Evolutionary conservation across 2,888 invertebrate genomes (phyloP).

Genomic region (Cremastobaeus sp.): DNA sequence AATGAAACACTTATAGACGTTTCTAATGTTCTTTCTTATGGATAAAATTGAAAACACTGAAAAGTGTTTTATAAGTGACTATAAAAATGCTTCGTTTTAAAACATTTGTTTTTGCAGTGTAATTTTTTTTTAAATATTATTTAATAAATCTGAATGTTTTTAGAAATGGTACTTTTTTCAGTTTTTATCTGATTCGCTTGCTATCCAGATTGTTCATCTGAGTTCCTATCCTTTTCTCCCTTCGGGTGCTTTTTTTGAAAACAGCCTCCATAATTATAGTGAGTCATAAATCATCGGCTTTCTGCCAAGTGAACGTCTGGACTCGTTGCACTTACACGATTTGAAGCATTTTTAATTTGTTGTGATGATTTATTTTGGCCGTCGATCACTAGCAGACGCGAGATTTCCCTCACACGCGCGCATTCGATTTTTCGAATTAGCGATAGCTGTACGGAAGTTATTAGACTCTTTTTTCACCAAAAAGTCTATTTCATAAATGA

Average conservation of each 20-base stretch:
- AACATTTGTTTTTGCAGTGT: too few relatives aligned
- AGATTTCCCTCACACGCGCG: slow-evolving; percentile 8
- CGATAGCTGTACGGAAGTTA: neutral
- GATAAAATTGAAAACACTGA: too few relatives aligned
- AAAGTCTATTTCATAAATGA: neutral
- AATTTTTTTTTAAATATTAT: too few relatives aligned
- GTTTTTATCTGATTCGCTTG: too few relatives aligned
- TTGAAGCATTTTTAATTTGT: slow-evolving; percentile 54
- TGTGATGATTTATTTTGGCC: slow-evolving; percentile 51
- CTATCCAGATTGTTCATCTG: neutral
- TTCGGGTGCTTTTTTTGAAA: slow-evolving; percentile 17
- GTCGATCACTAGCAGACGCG: slow-evolving; percentile 41
- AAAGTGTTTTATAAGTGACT: too few relatives aligned
- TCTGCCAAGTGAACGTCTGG: slow-evolving; percentile 22
- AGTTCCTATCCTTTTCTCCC: neutral
- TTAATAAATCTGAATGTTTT: too few relatives aligned
- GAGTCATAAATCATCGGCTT: slow-evolving; percentile 50
- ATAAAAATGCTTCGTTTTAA: too few relatives aligned
- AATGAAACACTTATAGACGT: too few relatives aligned
- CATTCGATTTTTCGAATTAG: slow-evolving; percentile 19
- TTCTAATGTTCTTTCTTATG: too few relatives aligned
- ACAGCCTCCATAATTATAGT: slow-evolving; percentile 39
- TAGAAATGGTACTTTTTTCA: too few relatives aligned
- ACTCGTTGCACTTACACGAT: slow-evolving; percentile 41
- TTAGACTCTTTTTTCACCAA: slow-evolving; percentile 6